phyloP scores from a whole-genome alignment of 2,888 invertebrate species.

The Andrena bucephala region DNA sequence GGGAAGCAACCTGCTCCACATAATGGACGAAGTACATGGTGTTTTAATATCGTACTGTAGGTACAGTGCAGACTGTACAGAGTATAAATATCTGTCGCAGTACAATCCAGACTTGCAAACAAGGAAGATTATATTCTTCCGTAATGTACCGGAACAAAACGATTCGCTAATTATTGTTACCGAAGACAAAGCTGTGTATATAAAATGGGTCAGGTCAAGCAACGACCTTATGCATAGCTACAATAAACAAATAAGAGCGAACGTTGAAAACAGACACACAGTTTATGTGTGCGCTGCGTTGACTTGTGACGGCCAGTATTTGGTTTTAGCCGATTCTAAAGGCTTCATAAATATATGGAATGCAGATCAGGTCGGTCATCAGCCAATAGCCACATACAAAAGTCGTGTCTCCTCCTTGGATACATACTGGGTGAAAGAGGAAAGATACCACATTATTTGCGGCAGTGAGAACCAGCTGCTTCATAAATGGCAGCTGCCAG shows the following conservation, averaged over 20 bases:
- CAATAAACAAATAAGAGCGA: conserved; percentile 67
- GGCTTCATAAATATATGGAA: conserved; percentile 84
- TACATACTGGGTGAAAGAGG: conserved; percentile 77
- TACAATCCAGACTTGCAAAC: conserved; percentile 73
- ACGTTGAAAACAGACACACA: conserved; percentile 69
- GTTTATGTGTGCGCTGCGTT: conserved; percentile 82
- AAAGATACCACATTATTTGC: conserved; percentile 77
- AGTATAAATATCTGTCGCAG: conserved; percentile 71
- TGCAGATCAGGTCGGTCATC: conserved; percentile 70
- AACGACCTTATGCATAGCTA: conserved; percentile 74
- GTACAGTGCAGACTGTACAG: conserved; percentile 45
- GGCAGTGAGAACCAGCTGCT: conserved; percentile 78
- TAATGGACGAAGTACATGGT: conserved; percentile 77
- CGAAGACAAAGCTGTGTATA: conserved; percentile 71
- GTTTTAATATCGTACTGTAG: conserved; percentile 71
- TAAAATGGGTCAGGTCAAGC: conserved; percentile 73
- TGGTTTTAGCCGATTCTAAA: conserved; percentile 84
- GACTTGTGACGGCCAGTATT: conserved; percentile 84
- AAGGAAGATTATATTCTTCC: conserved; percentile 76
- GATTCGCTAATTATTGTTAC: conserved; percentile 80
- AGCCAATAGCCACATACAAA: conserved; percentile 77
- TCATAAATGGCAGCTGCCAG: conserved; percentile 78
- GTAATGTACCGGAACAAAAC: conserved; percentile 68
- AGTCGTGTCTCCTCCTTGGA: conserved; percentile 80
- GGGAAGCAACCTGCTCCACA: conserved; percentile 71